Percentiles rank a stretch among this genome's conserved stretches.
These are phyloP conservation scores for Dasyprocta punctata DNA, from an alignment of 2,113 vertebrate genomes.

Conservation along the genomic window DNA sequence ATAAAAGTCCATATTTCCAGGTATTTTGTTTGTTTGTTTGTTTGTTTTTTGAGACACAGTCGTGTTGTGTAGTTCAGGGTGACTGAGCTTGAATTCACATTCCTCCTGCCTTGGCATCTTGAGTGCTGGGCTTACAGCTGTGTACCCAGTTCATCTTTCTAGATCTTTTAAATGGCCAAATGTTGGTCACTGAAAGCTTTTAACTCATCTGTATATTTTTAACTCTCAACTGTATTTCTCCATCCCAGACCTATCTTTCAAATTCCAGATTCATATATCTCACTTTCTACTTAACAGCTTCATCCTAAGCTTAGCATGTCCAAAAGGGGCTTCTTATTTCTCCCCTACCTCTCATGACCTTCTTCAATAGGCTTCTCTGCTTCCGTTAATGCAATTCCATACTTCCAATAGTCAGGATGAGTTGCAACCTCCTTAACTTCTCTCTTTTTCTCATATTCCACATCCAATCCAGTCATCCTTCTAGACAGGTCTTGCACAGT, in stretches of 20 bases:
- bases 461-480: neutral
- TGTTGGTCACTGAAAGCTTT: neutral
- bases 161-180: neutral
- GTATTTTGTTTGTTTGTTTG: neutral
- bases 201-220: neutral
- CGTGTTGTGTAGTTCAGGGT: neutral
- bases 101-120: neutral
- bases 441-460: neutral
- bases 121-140: neutral
- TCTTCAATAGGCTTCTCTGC: neutral
- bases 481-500: neutral
- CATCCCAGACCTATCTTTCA: neutral
- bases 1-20: neutral
- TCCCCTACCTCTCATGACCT: neutral
- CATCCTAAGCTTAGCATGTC: neutral
- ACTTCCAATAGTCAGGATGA: neutral
- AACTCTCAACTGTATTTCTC: neutral
- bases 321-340: neutral
- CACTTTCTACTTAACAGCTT: neutral
- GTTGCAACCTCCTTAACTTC: neutral
- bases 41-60: neutral
- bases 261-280: neutral
- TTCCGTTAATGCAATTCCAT: neutral
- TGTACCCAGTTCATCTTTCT: neutral
- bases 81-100: neutral